Base-by-base conservation (phyloP, 2,797 vertebrate species). In the Zalophus californianus region DNA sequence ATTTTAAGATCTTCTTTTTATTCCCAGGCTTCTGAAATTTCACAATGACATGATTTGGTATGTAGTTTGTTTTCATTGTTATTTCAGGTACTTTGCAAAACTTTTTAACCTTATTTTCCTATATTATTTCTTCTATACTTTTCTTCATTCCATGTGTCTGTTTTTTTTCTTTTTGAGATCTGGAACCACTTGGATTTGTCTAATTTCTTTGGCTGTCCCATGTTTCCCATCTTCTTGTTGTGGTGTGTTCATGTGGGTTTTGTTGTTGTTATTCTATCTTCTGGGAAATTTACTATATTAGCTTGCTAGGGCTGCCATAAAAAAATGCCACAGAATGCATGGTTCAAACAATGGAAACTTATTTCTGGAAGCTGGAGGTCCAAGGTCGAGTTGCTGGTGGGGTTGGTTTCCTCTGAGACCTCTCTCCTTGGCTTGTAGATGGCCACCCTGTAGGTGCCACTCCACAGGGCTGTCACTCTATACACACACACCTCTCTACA, bases 21-120 rank as follows among this genome's bases (percentile, higher is more conserved):
- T 89, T 83, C 27, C 56, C 68, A 94, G 29, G n/a, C 27, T 86
- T 94, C 95, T 83, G 72, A 88, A 77, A 77, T 93, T 70, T 60
- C 79, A 50, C 44, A 56, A 32, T 73, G 68, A 94, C 84, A 25
- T 13, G 21, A 88, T 54, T 72, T 85, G 29, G 32, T n/a, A 9
- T 18, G 54, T 70, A 10, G 38, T 68, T 79, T 50, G 20, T 44
- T 90, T 82, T 38, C 32, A 56, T 9, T 83, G 48, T 66, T 66
- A 52, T 32, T 27, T 16, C 60, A 48, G 10, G 32, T 60, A 66
- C 32, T 96, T 64, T 5, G 50, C 50, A 89, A 90, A 84, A 44
- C 25, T 54, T 97, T 75, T 54, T 58, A 32, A 62, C 66, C 56
- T 79, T 54, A 12, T 78, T 78, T 86, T 82, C 35, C 64, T 72